phyloP scores from a whole-genome alignment of 2,797 vertebrate genomes.

The Poeciliopsis paucimaculata region DNA sequence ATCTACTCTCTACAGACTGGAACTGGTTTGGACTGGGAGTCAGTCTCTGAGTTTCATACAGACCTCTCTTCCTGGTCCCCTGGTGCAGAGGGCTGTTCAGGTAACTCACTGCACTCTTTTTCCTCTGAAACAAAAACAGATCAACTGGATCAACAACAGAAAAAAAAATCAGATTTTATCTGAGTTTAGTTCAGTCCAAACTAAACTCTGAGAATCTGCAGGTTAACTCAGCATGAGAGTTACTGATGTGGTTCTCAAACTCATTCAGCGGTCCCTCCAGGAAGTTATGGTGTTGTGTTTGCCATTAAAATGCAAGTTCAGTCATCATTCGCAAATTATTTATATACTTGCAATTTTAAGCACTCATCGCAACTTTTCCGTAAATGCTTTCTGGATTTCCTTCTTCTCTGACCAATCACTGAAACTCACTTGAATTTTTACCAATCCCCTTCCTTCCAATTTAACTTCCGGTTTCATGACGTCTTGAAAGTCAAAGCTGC shows the following conservation, averaged over 20 bases:
- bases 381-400: too few species aligned
- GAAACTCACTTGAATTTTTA: too few species aligned
- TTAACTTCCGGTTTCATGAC: too few species aligned
- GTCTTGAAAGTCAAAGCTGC: too few species aligned
- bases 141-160: neutral
- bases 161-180: neutral
- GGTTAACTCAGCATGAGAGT: neutral
- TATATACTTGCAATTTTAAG: too few species aligned
- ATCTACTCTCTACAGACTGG: slow-evolving; percentile 6
- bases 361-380: too few species aligned
- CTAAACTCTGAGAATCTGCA: neutral
- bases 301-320: too few species aligned
- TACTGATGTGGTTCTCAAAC: neutral
- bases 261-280: too few species aligned
- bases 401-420: too few species aligned
- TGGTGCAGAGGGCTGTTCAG: slow-evolving; percentile 98
- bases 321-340: too few species aligned
- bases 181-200: neutral
- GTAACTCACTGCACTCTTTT: slow-evolving; percentile 98
- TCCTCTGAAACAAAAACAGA: slow-evolving; percentile 82
- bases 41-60: slow-evolving; percentile 54
- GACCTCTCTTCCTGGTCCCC: slow-evolving; percentile 98
- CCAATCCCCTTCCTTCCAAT: too few species aligned
- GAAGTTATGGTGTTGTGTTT: too few species aligned
- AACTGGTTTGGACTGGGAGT: neutral